Base-by-base conservation (phyloP, 2,888 invertebrate species). In the Drosophila hamatofila region DNA sequence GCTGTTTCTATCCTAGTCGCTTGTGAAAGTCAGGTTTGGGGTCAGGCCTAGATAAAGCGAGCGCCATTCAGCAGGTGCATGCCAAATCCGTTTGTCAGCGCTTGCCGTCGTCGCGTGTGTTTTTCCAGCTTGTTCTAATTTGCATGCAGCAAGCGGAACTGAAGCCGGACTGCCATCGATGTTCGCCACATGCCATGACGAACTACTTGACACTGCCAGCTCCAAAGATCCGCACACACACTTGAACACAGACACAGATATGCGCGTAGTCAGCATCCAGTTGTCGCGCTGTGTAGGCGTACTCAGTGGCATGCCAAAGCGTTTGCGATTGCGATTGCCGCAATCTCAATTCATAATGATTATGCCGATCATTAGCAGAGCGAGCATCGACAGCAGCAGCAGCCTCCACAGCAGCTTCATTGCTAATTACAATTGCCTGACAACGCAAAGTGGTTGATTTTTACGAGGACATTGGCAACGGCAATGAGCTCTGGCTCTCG, bases 101-200 rank as follows among this genome's bases (percentile, higher is more conserved):
- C 66, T 64, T 66, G 62, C 64, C 66, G 66, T 59, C 51, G 69
- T 59, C 51, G 69, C 67, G 66, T 78, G 88, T 88, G 88, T 80
- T 88, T 67, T 80, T 64, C 80, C 76, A 84, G 59, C 85, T 76
- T 88, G 84, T 84, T 84, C 84, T 84, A 75, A 84, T 84, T 84
- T 84, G 88, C 88, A 84, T 84, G 83, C 82, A 88, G 83, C 88
- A 84, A 88, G 77, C 84, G 84, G 84, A 84, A 88, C 84, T 84
- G 69, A 30, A 74, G 85, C 84, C 81, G 84, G 80, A 78, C 78
- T 57, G 62, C 46, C 58, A 51, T 39, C 60, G 60, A 55, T 66
- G 49, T 14, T 70, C 72, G 83, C 75, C 78, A 71, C 76, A 71
- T 74, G 80, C 72, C 80, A 84, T 87, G 83, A 83, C 87, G 83